phyloP scores from a whole-genome alignment of 2,113 vertebrate species.

The Dasyurus viverrinus region DNA sequence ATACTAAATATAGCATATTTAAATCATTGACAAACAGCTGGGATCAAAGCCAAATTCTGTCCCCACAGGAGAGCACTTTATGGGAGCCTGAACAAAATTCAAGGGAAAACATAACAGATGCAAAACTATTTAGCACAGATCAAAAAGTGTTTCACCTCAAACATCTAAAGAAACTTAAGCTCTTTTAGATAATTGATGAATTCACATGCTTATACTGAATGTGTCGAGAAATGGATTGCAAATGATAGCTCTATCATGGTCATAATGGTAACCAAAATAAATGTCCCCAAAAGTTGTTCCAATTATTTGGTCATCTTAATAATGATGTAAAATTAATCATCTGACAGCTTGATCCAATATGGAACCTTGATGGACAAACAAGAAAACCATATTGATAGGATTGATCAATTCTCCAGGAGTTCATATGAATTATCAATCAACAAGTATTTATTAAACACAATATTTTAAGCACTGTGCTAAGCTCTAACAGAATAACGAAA shows the following conservation, averaged over 20 bases:
- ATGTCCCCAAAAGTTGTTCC: too few species aligned
- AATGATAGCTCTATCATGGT: neutral
- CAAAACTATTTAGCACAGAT: neutral
- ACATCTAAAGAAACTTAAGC: neutral
- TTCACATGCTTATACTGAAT: neutral
- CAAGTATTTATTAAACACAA: conserved; percentile 8
- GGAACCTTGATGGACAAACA: neutral
- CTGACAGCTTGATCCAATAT: neutral
- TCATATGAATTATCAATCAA: neutral
- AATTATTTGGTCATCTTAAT: too few species aligned
- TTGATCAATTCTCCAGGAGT: neutral
- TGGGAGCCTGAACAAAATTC: neutral
- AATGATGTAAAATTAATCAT: neutral
- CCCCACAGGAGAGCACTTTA: neutral
- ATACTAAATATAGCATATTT: neutral
- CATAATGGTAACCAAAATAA: too few species aligned
- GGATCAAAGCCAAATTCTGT: neutral
- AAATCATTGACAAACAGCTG: neutral
- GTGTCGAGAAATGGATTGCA: neutral
- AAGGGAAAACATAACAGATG: neutral
- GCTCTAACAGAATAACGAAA: neutral
- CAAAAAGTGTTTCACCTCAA: neutral
- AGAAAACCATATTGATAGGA: neutral
- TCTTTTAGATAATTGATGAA: neutral
- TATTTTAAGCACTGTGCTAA: neutral